Conservation (phyloP, 2,888 invertebrate species). For the Drosophila mercatorum region DNA sequence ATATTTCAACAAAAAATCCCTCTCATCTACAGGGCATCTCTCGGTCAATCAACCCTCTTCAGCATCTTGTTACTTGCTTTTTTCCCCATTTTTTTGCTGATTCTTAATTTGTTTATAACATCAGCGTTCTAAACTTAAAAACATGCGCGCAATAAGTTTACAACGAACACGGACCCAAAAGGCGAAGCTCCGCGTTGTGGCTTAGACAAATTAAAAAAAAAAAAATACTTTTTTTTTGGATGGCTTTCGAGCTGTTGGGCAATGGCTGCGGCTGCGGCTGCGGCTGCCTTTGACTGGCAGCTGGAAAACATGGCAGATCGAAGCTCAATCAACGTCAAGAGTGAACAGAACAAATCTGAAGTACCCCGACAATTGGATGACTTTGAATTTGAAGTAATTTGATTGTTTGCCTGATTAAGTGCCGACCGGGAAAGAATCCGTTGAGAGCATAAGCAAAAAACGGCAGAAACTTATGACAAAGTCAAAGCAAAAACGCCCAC, state of each 20-base stretch:
- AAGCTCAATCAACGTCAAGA: conserved; percentile 69
- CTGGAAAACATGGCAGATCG: conserved; percentile 37
- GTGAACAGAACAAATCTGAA: conserved; percentile 39
- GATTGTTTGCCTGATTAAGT: conserved; percentile 64
- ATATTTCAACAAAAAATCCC: no score
- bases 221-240: conserved; percentile 15
- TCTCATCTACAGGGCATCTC: conserved; percentile 8
- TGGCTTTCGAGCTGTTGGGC: conserved; percentile 7
- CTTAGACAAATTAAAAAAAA: conserved; percentile 54
- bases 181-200: conserved; percentile 23
- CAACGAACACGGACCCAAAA: conserved; percentile 44
- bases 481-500: conserved; percentile 59
- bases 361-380: conserved; percentile 72
- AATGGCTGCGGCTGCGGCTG: neutral
- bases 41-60: neutral
- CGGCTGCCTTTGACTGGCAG: conserved; percentile 13
- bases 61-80: conserved; percentile 11
- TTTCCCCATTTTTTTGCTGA: conserved; percentile 29
- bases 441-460: neutral
- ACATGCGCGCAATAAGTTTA: conserved; percentile 68
- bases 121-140: conserved; percentile 79
- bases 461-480: conserved; percentile 7
- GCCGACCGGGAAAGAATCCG: conserved; percentile 67
- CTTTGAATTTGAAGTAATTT: conserved; percentile 62
- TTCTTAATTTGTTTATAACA: conserved; percentile 70